Evolutionary conservation across 1,140 invertebrate species (phyloP).

Genomic region (Pseudomyrmex pallidus): DNA sequence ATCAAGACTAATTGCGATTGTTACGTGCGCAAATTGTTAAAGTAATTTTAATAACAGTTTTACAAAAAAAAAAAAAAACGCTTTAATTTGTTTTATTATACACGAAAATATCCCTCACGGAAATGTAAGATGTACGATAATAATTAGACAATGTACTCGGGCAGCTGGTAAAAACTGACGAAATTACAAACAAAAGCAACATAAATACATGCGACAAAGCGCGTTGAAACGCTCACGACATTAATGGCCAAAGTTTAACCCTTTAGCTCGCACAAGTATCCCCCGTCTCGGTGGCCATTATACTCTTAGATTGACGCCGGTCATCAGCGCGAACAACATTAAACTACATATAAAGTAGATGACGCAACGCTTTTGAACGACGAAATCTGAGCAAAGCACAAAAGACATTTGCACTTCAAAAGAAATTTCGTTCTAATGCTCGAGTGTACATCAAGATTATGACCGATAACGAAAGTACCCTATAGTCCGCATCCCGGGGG

Average conservation of each 20-base stretch:
- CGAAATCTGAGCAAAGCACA: constrained; percentile 3
- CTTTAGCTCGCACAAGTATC: constrained; percentile 45
- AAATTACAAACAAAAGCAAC: neutral
- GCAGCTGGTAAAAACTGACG: neutral
- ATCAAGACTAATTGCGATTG: neutral
- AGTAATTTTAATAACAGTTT: no score
- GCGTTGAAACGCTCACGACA: constrained; percentile 23
- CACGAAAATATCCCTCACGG: no score
- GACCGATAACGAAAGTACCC: constrained; percentile 24
- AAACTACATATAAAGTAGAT: constrained; percentile 35
- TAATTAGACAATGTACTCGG: neutral
- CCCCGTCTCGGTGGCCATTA: constrained; percentile 17
- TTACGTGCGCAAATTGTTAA: neutral
- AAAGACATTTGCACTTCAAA: constrained; percentile 31
- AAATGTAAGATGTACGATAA: no score
- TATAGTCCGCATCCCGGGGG: neutral
- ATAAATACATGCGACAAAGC: constrained; percentile 1
- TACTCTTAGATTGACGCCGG: constrained; percentile 40
- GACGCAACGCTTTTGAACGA: constrained; percentile 28
- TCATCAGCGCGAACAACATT: constrained; percentile 45
- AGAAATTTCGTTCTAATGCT: constrained; percentile 24
- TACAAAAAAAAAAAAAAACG: no score
- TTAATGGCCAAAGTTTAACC: constrained; percentile 58
- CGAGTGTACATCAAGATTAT: constrained; percentile 16
- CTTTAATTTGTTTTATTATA: no score